Conservation (phyloP, 2,113 vertebrate genomes). For the Crotalus horridus region DNA sequence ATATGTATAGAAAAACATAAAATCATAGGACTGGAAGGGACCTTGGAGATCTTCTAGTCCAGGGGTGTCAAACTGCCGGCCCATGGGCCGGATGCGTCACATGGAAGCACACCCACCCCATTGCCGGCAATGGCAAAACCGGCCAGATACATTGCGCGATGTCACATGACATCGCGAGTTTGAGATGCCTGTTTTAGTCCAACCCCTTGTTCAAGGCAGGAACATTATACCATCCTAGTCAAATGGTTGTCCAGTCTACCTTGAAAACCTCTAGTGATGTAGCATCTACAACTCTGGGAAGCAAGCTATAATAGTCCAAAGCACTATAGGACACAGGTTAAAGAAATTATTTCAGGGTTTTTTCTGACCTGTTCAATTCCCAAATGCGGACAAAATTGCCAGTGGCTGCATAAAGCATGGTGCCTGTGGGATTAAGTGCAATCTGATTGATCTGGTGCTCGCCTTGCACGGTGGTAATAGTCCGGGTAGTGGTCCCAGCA, state of each 20-base stretch:
- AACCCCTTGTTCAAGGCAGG: not conserved
- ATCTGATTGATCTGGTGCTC: slow-evolving; percentile 98
- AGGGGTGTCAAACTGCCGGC: too few species aligned
- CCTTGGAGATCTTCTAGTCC: not conserved
- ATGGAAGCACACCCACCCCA: too few species aligned
- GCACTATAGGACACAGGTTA: not conserved
- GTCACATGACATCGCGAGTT: too few species aligned
- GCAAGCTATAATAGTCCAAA: not conserved
- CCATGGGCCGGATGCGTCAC: too few species aligned
- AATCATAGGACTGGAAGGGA: not conserved
- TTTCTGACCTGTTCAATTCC: slow-evolving; percentile 89
- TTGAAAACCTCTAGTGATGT: not conserved
- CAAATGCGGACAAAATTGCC: slow-evolving; percentile 90
- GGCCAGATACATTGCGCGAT: too few species aligned
- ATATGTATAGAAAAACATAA: not conserved
- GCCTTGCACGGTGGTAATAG: slow-evolving; percentile 83
- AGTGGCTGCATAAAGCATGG: slow-evolving; percentile 83
- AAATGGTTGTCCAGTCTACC: not conserved
- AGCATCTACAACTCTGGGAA: not conserved
- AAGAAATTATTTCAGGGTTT: accelerated
- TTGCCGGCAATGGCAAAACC: too few species aligned
- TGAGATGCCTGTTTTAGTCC: not conserved
- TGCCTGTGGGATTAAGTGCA: slow-evolving; percentile 85
- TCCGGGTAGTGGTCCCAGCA: slow-evolving; percentile 80
- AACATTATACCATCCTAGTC: not conserved